Base-by-base conservation (phyloP, 2,113 vertebrate species). In the Passer domesticus region DNA sequence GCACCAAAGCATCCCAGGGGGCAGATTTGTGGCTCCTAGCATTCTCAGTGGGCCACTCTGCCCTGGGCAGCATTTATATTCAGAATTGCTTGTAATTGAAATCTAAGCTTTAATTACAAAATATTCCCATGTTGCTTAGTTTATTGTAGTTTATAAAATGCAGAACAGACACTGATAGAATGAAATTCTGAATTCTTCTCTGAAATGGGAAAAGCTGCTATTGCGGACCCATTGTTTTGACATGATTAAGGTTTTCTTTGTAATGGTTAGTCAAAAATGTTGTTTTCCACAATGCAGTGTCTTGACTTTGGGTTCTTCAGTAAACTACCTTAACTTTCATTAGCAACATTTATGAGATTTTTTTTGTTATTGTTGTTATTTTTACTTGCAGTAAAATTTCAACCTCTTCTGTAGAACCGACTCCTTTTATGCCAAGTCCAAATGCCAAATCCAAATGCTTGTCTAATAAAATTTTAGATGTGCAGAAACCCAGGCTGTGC, bases 311-410 rank as follows among this genome's bases (percentile, higher is more conserved):
- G 35, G 24, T 39, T 72, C 43, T 91, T 87, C 17, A 15, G 3
- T 27, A 80, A 93, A 50, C 31, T 67, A 15, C 4, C 9, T 25
- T 7, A 3, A 74, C 11, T 56, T 83, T 50, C 53, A 30, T 44
- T 77, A 73, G 13, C 14, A 47, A 9, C 7, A 16, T 33, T 72
- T 17, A 35, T 0, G 0, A 78, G 4, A 9, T 16, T 21, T 53
- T 60, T 60, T 47, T 39, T 2, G 3, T 30, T 25, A 11, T 69
- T 19, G 4, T 52, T 73, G 12, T 33, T 59, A 10, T 41, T 80
- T 91, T 55, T 49, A 43, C 21, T 83, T 69, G 15, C n/a, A 67
- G 12, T 62, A 62, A 53, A 59, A 60, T 68, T n/a, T 89, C 21
- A 66, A 0, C 16, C 3, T 83, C 24, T 70, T 70, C 13, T 41